Evolutionary conservation across 2,888 invertebrate species (phyloP).

Genomic region (Eupithecia tripunctaria): DNA sequence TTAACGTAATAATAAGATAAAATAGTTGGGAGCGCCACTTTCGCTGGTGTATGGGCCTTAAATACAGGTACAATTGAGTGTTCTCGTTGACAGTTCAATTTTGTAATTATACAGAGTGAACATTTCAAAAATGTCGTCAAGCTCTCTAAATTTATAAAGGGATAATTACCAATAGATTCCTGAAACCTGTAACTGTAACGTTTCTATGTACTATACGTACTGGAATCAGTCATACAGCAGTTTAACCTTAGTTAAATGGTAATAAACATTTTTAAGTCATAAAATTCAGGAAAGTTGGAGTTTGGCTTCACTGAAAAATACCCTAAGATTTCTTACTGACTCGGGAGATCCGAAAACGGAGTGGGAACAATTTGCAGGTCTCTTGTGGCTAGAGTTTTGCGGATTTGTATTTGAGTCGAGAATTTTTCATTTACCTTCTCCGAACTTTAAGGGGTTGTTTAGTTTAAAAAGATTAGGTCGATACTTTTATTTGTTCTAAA

Average conservation of each 20-base stretch:
- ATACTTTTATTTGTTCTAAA: neutral
- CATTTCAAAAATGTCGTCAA: neutral
- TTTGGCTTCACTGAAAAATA: constrained; percentile 13
- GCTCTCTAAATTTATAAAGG: neutral
- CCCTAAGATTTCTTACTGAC: constrained; percentile 10
- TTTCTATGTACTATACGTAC: neutral
- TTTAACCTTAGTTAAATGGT: neutral
- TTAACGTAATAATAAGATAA: too few relatives aligned
- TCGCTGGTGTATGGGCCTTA: too few relatives aligned
- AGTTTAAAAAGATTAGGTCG: constrained; percentile 13
- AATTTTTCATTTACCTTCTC: constrained; percentile 24
- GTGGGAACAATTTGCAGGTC: constrained; percentile 31
- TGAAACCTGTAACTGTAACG: neutral
- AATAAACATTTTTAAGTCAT: neutral
- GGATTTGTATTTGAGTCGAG: constrained; percentile 28
- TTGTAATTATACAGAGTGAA: neutral
- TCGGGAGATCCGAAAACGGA: constrained; percentile 18
- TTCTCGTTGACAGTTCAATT: neutral
- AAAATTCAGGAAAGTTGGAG: neutral
- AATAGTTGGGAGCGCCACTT: too few relatives aligned
- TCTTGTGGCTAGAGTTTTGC: constrained; percentile 26
- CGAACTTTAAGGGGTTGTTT: constrained; percentile 23
- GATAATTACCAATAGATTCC: neutral
- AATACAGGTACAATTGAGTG: neutral
- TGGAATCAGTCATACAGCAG: neutral